phyloP scores from a whole-genome alignment of 2,113 vertebrate species.

The Sebastes schlegelii region DNA sequence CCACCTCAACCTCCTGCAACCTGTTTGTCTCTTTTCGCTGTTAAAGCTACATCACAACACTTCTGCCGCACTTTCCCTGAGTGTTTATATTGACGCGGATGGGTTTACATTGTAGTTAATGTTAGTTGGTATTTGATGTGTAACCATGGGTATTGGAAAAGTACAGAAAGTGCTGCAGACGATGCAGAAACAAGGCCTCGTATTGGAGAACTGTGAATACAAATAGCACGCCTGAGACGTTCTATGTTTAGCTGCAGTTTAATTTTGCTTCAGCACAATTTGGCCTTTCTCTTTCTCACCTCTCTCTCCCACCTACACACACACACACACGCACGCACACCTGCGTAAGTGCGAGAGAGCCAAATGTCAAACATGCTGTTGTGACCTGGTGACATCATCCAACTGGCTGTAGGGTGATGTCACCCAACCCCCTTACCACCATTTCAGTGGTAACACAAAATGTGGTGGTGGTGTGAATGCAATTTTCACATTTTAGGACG shows the following conservation, averaged over 20 bases:
- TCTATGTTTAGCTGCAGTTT: background rate
- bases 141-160: too few species aligned
- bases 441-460: constrained; percentile 10
- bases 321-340: background rate
- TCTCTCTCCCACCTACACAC: background rate
- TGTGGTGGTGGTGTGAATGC: constrained; percentile 14
- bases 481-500: constrained; percentile 1
- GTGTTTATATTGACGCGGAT: too few species aligned
- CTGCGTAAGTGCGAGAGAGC: background rate
- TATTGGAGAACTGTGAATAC: background rate
- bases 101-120: too few species aligned
- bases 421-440: constrained; percentile 32
- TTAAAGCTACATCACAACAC: too few species aligned
- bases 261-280: background rate
- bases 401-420: background rate
- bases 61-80: too few species aligned
- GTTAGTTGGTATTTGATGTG: too few species aligned
- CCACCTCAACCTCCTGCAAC: too few species aligned
- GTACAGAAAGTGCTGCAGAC: background rate
- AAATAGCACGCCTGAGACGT: background rate
- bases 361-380: background rate
- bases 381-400: constrained; percentile 18
- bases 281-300: constrained; percentile 1
- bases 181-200: background rate
- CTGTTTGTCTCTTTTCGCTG: too few species aligned